These are phyloP conservation scores for Eutolmus rufibarbis DNA, from an alignment of 2,888 invertebrate species.

Conservation along the genomic window DNA sequence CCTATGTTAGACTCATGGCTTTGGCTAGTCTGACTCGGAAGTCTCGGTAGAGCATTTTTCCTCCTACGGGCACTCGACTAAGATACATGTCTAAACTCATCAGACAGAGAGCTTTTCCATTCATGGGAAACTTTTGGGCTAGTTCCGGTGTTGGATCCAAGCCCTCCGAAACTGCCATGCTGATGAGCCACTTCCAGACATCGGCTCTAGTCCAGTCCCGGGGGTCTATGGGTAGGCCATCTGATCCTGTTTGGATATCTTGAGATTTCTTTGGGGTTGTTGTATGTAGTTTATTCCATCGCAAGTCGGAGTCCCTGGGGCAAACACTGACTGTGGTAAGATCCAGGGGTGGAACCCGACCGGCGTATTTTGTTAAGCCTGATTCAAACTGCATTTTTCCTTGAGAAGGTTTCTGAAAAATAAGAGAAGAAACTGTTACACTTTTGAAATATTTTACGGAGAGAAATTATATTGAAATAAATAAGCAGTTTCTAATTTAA, in stretches of 20 bases:
- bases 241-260: slow-evolving; percentile 53
- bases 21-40: slow-evolving; percentile 73
- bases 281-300: slow-evolving; percentile 51
- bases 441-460: background rate
- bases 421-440: background rate
- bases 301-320: slow-evolving; percentile 54
- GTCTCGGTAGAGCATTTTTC: slow-evolving; percentile 74
- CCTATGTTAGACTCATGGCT: slow-evolving; percentile 68
- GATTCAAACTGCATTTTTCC: slow-evolving; percentile 59
- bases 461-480: no score
- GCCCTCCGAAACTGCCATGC: slow-evolving; percentile 67
- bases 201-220: slow-evolving; percentile 75
- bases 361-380: slow-evolving; percentile 59
- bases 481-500: no score
- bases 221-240: slow-evolving; percentile 69
- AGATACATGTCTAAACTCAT: slow-evolving; percentile 81
- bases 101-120: slow-evolving; percentile 80
- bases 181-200: slow-evolving; percentile 72
- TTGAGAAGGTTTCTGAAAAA: slow-evolving; percentile 32
- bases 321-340: slow-evolving; percentile 58
- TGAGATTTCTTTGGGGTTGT: slow-evolving; percentile 49
- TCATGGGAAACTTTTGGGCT: slow-evolving; percentile 74
- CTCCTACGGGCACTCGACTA: slow-evolving; percentile 72
- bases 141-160: slow-evolving; percentile 60
- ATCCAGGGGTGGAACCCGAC: slow-evolving; percentile 61